Base-by-base conservation (phyloP, 2,797 vertebrate genomes). In the Diplodus puntazzo region DNA sequence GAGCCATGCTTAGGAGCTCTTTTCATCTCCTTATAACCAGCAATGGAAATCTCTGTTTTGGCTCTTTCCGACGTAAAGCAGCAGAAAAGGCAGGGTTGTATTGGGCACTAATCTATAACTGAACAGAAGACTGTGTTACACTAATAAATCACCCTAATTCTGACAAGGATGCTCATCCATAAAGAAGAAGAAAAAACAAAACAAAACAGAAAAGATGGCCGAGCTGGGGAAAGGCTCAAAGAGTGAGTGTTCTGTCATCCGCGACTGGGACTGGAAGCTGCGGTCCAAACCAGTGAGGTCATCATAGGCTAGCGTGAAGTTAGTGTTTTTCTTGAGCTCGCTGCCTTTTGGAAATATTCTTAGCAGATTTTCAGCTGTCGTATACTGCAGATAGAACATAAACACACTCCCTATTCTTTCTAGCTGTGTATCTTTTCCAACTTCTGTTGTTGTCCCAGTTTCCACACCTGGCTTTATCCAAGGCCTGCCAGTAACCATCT, bases 261-360 rank as follows among this genome's bases (percentile, higher is more conserved):
- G 6, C 59, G 60, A 87, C 89, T 87, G 74, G 77, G 83, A 91
- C 77, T 81, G 70, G 62, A 81, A 89, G 85, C 91, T 82, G 84
- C 91, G 64, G 81, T 91, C 93, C 92, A 84, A 89, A 89, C 79
- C 79, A 78, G 81, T 94, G 93, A 95, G 92, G 91, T 95, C 93
- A 94, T 95, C 93, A 94, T 92, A 54, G 81, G 79, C 84, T 78
- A 86, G 83, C 17, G 42, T 80, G 84, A 88, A 92, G 87, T 87
- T 86, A 72, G 80, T 90, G 91, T 89, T 89, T 92, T 87, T 85
- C 85, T 91, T 87, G 72, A 78, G 75, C 89, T 81, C 23, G 17
- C 86, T 83, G 86, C 77, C 81, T 91, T 91, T 90, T 85, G 79
- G 76, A 90, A 88, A 87, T 81, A 75, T 88, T 82, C 77, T 88